Evolutionary conservation across 2,797 vertebrate genomes (phyloP).

Genomic region (Lepus oiostolus): DNA sequence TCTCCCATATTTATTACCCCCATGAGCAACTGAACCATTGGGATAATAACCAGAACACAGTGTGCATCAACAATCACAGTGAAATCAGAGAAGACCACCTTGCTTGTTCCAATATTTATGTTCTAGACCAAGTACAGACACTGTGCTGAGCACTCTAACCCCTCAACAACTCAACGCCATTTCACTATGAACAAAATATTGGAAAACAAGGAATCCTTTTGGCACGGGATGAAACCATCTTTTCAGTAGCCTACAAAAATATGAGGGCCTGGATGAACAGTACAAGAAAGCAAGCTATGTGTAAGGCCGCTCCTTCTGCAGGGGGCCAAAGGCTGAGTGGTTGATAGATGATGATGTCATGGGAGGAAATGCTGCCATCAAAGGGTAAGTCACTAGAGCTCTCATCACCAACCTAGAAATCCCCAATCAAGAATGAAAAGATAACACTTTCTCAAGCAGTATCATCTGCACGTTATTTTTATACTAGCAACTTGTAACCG

Average conservation of each 20-base stretch:
- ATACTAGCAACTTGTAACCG: background rate
- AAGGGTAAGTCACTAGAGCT: background rate
- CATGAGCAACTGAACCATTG: background rate
- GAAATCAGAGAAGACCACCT: conserved; percentile 21
- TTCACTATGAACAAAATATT: conserved; percentile 63
- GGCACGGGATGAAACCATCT: conserved; percentile 41
- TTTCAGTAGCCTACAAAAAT: conserved; percentile 63
- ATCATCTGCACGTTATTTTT: background rate
- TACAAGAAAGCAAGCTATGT: background rate
- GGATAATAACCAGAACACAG: conserved; percentile 31
- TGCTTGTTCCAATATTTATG: background rate
- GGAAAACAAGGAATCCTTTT: conserved; percentile 14
- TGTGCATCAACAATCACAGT: background rate
- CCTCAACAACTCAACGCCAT: conserved; percentile 36
- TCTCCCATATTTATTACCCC: background rate
- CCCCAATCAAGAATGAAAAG: background rate
- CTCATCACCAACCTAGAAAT: background rate
- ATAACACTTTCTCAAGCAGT: background rate
- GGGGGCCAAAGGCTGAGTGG: background rate
- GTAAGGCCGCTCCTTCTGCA: background rate
- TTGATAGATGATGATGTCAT: background rate
- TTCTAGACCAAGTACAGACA: conserved; percentile 31
- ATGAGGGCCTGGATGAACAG: background rate
- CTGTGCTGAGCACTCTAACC: conserved; percentile 3
- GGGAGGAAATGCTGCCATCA: background rate